These are phyloP conservation scores for Apostichopus leukothele DNA, from an alignment of 53 echinoderm and acorn worm genomes.

Conservation along the genomic window DNA sequence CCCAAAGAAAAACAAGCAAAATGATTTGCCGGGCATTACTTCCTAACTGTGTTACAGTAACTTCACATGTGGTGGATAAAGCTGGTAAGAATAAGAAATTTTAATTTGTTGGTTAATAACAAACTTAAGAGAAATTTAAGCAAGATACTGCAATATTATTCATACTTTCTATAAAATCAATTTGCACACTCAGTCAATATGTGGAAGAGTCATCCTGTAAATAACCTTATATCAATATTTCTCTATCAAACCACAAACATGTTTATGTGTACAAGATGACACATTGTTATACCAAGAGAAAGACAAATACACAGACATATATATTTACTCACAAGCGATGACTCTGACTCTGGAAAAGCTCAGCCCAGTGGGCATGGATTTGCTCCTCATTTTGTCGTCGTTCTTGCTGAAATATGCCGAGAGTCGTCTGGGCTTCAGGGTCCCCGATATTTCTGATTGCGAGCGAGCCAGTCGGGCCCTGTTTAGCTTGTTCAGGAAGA, in stretches of 20 bases:
- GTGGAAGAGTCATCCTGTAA: too few species aligned
- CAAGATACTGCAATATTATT: too few species aligned
- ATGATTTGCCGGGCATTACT: too few species aligned
- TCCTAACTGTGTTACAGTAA: too few species aligned
- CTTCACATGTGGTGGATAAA: too few species aligned
- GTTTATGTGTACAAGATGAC: slow-evolving; percentile 47
- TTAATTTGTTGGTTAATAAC: too few species aligned
- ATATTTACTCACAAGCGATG: slow-evolving; percentile 26
- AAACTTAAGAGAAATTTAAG: too few species aligned
- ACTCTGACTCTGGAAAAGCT: slow-evolving; percentile 63
- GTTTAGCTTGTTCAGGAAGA: slow-evolving; percentile 83
- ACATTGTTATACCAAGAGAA: not conserved
- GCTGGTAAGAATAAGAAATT: too few species aligned
- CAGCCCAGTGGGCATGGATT: slow-evolving; percentile 71
- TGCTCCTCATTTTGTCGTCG: slow-evolving; percentile 70
- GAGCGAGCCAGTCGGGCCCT: slow-evolving; percentile 80
- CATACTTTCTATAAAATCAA: too few species aligned
- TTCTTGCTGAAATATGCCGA: slow-evolving; percentile 72
- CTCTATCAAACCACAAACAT: slow-evolving; percentile 57
- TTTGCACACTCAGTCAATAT: too few species aligned
- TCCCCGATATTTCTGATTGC: slow-evolving; percentile 87
- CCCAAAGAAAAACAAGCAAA: too few species aligned
- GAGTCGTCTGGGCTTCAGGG: slow-evolving; percentile 75
- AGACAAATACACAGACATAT: not conserved
- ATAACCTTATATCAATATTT: slow-evolving; percentile 53